Percentiles rank a stretch among this genome's conserved stretches.
phyloP scores from a whole-genome alignment of 1,140 invertebrate species.

The Scaptomyza montana region DNA sequence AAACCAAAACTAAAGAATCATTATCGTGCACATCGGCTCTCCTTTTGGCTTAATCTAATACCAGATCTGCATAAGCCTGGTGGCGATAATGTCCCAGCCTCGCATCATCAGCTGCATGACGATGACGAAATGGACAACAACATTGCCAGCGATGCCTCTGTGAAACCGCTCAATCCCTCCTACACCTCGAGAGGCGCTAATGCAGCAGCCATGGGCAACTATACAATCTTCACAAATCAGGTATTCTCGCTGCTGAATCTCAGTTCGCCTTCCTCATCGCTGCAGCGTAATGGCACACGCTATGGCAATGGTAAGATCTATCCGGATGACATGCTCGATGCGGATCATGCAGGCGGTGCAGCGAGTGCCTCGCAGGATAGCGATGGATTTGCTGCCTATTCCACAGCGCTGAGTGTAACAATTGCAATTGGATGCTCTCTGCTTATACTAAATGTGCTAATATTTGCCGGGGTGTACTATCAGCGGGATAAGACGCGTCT shows the following conservation, averaged over 20 bases:
- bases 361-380: slow-evolving; percentile 87
- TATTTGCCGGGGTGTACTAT: slow-evolving; percentile 97
- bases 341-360: slow-evolving; percentile 80
- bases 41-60: slow-evolving; percentile 97
- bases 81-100: slow-evolving; percentile 91
- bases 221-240: slow-evolving; percentile 82
- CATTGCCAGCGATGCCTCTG: slow-evolving; percentile 84
- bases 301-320: slow-evolving; percentile 66
- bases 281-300: slow-evolving; percentile 71
- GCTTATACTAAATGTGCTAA: slow-evolving; percentile 94
- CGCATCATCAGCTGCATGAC: slow-evolving; percentile 93
- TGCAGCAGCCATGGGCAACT: slow-evolving; percentile 83
- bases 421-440: slow-evolving; percentile 97
- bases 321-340: slow-evolving; percentile 79
- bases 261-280: slow-evolving; percentile 76
- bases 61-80: slow-evolving; percentile 97
- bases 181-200: slow-evolving; percentile 83
- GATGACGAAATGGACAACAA: slow-evolving; percentile 86
- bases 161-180: slow-evolving; percentile 84
- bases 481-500: slow-evolving; percentile 93
- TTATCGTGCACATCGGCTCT: slow-evolving; percentile 96
- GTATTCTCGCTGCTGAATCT: slow-evolving; percentile 82
- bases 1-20: slow-evolving; percentile 96
- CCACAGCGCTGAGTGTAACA: slow-evolving; percentile 94
- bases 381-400: slow-evolving; percentile 94